Conservation (phyloP, 2,888 invertebrate genomes). For the Choristoneura rosaceana region DNA sequence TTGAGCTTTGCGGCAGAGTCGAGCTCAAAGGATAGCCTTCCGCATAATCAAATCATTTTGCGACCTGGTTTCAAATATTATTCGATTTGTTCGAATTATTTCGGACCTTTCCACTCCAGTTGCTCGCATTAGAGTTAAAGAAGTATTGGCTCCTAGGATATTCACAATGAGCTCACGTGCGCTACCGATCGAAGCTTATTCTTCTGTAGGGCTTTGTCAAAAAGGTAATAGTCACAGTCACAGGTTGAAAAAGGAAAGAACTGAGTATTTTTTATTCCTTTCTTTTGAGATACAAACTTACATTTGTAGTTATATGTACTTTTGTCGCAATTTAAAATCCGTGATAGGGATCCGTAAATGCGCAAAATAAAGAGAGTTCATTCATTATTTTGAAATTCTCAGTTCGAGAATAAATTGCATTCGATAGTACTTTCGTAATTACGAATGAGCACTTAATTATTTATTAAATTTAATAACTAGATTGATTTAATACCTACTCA, state of each 20-base stretch:
- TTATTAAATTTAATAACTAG: constrained; percentile 1
- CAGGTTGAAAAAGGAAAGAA: neutral
- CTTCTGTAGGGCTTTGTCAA: neutral
- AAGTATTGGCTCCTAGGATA: neutral
- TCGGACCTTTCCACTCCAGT: constrained; percentile 17
- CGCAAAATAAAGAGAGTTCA: too few species aligned
- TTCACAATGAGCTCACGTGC: neutral
- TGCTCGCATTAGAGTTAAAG: constrained; percentile 7
- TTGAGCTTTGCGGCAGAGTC: constrained; percentile 50
- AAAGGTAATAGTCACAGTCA: neutral
- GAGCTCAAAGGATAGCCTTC: constrained; percentile 57
- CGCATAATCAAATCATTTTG: constrained; percentile 58
- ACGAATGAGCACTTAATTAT: neutral
- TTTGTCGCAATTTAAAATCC: neutral
- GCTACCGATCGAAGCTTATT: neutral
- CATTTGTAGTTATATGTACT: neutral
- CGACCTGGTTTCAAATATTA: constrained; percentile 42
- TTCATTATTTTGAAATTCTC: neutral
- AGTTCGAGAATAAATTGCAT: neutral
- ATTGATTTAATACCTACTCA: neutral
- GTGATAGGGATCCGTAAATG: neutral
- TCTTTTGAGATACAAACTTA: neutral
- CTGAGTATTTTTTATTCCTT: neutral
- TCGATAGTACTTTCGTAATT: neutral
- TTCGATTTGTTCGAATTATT: constrained; percentile 37